These are phyloP conservation scores for Brenthis daphne DNA, from an alignment of 2,888 invertebrate species.

Conservation along the genomic window DNA sequence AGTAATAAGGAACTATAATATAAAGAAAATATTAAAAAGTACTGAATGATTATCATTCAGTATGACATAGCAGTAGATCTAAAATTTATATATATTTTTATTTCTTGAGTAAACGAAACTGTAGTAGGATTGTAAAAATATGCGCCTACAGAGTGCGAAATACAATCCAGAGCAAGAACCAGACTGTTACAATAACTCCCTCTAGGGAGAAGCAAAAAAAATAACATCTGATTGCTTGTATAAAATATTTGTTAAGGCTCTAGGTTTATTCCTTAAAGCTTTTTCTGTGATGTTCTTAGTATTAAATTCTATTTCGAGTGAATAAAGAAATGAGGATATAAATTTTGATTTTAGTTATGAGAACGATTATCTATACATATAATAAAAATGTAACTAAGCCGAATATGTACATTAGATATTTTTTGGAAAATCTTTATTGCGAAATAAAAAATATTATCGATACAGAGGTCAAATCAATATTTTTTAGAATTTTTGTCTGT, in stretches of 20 bases:
- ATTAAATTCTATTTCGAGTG: not conserved
- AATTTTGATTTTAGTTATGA: not conserved
- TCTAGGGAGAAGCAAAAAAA: slow-evolving; percentile 17
- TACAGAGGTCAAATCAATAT: no score
- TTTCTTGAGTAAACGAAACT: not conserved
- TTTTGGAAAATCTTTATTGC: no score
- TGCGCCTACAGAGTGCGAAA: slow-evolving; percentile 10
- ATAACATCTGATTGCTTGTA: slow-evolving; percentile 10
- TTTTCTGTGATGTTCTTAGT: slow-evolving; percentile 4
- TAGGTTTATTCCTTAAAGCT: slow-evolving; percentile 1
- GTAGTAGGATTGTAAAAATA: slow-evolving; percentile 11
- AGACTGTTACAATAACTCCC: slow-evolving; percentile 4
- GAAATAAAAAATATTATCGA: no score
- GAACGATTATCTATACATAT: no score
- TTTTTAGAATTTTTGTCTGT: no score
- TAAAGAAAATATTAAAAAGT: no score
- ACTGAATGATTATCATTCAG: no score
- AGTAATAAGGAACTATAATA: no score
- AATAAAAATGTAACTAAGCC: no score
- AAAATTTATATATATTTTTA: not conserved
- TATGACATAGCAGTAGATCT: no score
- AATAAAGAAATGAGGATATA: not conserved
- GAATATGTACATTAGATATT: no score
- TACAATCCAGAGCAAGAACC: slow-evolving; percentile 11
- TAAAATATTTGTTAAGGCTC: slow-evolving; percentile 11